Evolutionary conservation across 2,888 invertebrate species (phyloP).

Genomic region (Graphium colonna): DNA sequence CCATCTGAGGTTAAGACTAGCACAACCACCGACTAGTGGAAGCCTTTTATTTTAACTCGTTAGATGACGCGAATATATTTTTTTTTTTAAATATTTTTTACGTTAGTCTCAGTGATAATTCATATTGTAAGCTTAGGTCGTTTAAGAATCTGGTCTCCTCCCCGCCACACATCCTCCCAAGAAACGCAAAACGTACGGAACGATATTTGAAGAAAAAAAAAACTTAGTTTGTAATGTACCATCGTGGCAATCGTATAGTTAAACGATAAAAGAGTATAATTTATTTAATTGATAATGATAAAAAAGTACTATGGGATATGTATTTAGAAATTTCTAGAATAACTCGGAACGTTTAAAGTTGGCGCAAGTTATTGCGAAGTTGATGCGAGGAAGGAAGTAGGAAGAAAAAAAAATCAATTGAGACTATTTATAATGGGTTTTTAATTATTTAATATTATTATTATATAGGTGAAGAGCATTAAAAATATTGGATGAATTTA

Average conservation of each 20-base stretch:
- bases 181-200: conserved; percentile 67
- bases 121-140: conserved; percentile 47
- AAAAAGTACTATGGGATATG: conserved; percentile 60
- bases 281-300: conserved; percentile 63
- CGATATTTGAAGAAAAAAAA: conserved; percentile 72
- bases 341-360: conserved; percentile 76
- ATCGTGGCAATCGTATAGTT: conserved; percentile 76
- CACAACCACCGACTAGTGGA: conserved; percentile 67
- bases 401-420: conserved; percentile 66
- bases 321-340: conserved; percentile 79
- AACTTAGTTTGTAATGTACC: conserved; percentile 77
- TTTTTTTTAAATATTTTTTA: conserved; percentile 76
- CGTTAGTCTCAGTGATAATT: conserved; percentile 74
- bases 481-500: conserved; percentile 79
- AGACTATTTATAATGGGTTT: conserved; percentile 78
- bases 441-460: conserved; percentile 61
- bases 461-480: conserved; percentile 75
- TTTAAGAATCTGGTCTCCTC: conserved; percentile 52
- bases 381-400: too few species aligned
- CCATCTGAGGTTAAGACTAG: too few species aligned
- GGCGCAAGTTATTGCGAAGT: conserved; percentile 78
- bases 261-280: conserved; percentile 75
- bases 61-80: conserved; percentile 47
- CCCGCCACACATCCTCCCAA: conserved; percentile 33
- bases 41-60: conserved; percentile 33